These are phyloP conservation scores for Macrotis lagotis DNA, from an alignment of 2,113 vertebrate genomes.

Conservation along the genomic window DNA sequence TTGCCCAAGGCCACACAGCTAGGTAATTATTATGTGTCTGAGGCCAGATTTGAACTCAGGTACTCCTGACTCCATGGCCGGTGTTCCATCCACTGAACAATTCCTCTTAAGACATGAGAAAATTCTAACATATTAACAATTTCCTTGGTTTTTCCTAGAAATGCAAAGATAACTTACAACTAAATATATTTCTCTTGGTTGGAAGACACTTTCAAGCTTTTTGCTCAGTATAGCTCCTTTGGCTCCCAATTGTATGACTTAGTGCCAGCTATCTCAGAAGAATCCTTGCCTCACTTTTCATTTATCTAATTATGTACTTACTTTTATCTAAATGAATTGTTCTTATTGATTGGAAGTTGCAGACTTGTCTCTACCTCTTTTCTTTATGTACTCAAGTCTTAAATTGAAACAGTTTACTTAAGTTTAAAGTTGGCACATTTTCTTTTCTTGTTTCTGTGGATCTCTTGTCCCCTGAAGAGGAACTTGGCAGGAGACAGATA, in stretches of 20 bases:
- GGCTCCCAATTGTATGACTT: neutral
- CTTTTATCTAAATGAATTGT: conserved; percentile 69
- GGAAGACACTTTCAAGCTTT: neutral
- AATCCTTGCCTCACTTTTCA: conserved; percentile 69
- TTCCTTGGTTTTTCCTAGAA: neutral
- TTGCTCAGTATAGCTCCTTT: neutral
- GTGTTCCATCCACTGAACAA: too few relatives aligned
- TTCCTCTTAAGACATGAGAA: neutral
- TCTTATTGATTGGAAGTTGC: conserved; percentile 66
- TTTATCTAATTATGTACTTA: conserved; percentile 64
- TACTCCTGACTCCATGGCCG: too few relatives aligned
- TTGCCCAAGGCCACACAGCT: too few relatives aligned
- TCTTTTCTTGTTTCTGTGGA: neutral
- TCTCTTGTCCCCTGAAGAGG: neutral
- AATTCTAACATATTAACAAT: neutral
- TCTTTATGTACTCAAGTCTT: conserved; percentile 23
- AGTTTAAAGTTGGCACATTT: neutral
- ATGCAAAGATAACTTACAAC: neutral
- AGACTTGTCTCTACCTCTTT: conserved; percentile 62
- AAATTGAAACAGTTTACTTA: neutral
- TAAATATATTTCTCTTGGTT: neutral
- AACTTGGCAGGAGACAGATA: neutral
- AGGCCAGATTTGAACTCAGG: too few relatives aligned
- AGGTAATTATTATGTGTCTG: too few relatives aligned
- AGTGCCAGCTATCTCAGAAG: conserved; percentile 50